These are phyloP conservation scores for Mimachlamys varia DNA, from an alignment of 2,888 invertebrate species.

Conservation along the genomic window DNA sequence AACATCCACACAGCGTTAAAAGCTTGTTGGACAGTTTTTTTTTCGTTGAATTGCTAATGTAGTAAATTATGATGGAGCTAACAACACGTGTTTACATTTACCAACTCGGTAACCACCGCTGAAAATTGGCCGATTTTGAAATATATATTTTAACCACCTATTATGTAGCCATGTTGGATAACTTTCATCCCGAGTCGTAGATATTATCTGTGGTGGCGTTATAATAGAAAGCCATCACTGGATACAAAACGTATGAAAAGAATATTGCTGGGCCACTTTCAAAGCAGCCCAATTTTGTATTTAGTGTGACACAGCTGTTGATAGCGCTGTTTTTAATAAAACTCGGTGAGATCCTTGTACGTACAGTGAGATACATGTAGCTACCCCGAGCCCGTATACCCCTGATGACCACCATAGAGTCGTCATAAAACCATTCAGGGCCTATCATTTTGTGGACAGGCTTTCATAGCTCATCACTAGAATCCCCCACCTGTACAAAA, in stretches of 20 bases:
- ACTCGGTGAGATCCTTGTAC: not conserved
- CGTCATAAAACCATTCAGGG: not conserved
- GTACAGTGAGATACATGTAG: not conserved
- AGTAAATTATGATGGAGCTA: not conserved
- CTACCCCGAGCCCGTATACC: not conserved
- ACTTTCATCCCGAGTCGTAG: slow-evolving; percentile 4
- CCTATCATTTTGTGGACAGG: not conserved
- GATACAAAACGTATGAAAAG: not conserved
- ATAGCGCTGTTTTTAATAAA: not conserved
- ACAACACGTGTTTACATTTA: not conserved
- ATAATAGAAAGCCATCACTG: not conserved
- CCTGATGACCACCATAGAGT: not conserved
- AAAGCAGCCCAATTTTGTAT: not conserved
- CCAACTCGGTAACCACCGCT: not conserved
- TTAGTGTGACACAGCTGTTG: not conserved
- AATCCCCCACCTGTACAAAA: slow-evolving; percentile 1
- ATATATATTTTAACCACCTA: not conserved
- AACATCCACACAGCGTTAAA: not conserved
- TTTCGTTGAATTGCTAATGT: not conserved
- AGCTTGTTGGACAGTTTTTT: not conserved
- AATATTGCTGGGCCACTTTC: slow-evolving; percentile 8
- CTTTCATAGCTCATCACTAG: slow-evolving; percentile 6
- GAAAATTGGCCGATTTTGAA: not conserved
- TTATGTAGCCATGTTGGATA: not conserved
- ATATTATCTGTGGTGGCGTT: not conserved